These are phyloP conservation scores for Podarcis raffonei DNA, from an alignment of 2,113 vertebrate genomes.

Conservation along the genomic window DNA sequence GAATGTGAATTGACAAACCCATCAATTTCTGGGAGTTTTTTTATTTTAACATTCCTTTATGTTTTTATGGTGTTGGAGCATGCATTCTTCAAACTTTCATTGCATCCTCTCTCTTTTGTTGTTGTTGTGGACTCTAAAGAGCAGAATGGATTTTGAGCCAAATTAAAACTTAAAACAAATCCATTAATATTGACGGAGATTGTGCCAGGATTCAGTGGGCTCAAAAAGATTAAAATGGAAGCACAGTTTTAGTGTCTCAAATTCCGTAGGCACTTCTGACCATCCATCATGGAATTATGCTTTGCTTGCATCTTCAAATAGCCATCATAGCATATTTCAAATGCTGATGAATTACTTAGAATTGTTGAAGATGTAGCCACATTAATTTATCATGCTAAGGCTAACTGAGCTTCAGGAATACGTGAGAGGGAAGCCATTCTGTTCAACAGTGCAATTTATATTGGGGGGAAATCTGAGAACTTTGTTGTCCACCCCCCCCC, in stretches of 20 bases:
- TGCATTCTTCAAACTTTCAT: background rate
- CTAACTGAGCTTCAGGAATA: background rate
- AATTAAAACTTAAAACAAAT: background rate
- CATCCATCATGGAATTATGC: background rate
- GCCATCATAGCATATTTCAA: background rate
- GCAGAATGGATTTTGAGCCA: background rate
- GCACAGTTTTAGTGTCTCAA: background rate
- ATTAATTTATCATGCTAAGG: background rate
- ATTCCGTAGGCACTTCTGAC: background rate
- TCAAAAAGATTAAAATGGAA: constrained; percentile 1
- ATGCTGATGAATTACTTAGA: background rate
- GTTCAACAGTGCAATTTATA: background rate
- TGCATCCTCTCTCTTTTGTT: background rate
- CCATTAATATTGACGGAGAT: background rate
- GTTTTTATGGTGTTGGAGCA: background rate
- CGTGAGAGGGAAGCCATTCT: background rate
- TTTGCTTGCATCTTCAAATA: background rate
- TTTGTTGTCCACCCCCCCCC: background rate
- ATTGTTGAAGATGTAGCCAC: background rate
- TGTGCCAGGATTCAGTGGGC: background rate
- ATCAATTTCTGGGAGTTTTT: background rate
- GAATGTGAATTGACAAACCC: constrained; percentile 6
- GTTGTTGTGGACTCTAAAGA: constrained; percentile 1
- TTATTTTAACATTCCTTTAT: constrained; percentile 2
- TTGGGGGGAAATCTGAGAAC: background rate